Base-by-base conservation (phyloP, 2,797 vertebrate genomes). In the Cacajao melanocephalus region DNA sequence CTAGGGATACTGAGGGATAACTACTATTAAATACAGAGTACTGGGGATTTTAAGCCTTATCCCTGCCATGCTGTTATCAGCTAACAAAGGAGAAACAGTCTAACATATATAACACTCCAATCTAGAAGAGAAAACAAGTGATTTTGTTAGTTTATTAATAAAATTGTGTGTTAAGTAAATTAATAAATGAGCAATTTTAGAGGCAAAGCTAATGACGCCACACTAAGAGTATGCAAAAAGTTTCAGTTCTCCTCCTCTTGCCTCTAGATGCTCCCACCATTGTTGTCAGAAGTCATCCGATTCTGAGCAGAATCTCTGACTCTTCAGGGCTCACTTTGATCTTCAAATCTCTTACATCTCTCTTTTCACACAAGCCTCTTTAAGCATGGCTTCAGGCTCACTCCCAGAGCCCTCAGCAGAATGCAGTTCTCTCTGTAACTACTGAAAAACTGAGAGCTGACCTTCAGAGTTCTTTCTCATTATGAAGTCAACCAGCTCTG, bases 311-410 rank as follows among this genome's bases (percentile, higher is more conserved):
- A 82, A 39, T 75, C 41, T 64, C 70, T 84, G 79, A 72, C 26
- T 55, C 64, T 55, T 64, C 44, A 20, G 55, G 55, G 46, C 33
- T 96, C 30, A 5, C 76, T 85, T 90, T 92, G 57, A 88, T 92
- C 85, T 95, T 70, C 61, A 75, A 30, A 48, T 75, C 20, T 81
- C 78, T 48, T 33, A 5, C 2, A 24, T 39, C 13, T 61, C 22
- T 83, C 36, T 78, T 89, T 79, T 91, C 46, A 52, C 22, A 80
- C 26, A 84, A 28, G 33, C 44, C 11, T 76, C 50, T 90, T 39
- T 36, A 97, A 91, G n/a, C 24, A 50, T n/a, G 67, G 61, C 72
- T 93, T 95, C 75, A 81, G 76, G 75, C 33, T 72, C 39, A 44
- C 52, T 76, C 82, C 36, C 64, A 75, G 64, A 58, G 28, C 28